Evolutionary conservation across 2,888 invertebrate genomes (phyloP), one percentile per base, ranked within the genome.

Genomic region (Diabrotica balteata): DNA sequence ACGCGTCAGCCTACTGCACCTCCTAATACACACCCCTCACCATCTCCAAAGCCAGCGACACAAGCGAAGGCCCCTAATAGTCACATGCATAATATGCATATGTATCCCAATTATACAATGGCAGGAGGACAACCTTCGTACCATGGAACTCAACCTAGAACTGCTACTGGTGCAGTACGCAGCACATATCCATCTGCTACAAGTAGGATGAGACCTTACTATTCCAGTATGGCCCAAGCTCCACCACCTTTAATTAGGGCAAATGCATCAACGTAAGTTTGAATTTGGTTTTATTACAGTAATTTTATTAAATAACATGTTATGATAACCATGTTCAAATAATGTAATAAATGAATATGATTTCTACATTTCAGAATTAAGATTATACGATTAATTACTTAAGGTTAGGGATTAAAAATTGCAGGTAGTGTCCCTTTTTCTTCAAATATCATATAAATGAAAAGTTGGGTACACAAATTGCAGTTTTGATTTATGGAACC

Each of bases 1-100:
- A 93, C 93, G 43, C 86, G 92, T 45, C 92, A 92, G 74, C 93
- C 93, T 0, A 87, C 90, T 0, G 90, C 90, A 50, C 93, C 93
- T 8, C 93, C 92, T 0, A 85, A 86, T 46, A 84, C 85, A 8
- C 86, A 86, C 61, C 86, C 85, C 59, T 76, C 81, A 22, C 78
- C 80, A 49, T 80, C 85, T 9, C 80, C 84, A 7, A 83, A 81
- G 71, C 81, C 87, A 65, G 80, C 82, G 45, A 80, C 81, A 75
- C 83, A 82, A 72, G 79, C 79, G 9, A 81, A 80, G 73, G 78
- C 81, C 57, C 76, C 79, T 7, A 81, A 80, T 69, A 80, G 77
- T 59, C 79, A 80, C 50, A 68, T 80, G 67, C 81, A 81, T 59
- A 81, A 80, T 70, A 77, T 81, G 32, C 81, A 81, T 67, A 82